Percentiles rank a stretch among this genome's conserved stretches.
Conservation (phyloP, 1,140 invertebrate genomes). For the Bombus superbus region DNA sequence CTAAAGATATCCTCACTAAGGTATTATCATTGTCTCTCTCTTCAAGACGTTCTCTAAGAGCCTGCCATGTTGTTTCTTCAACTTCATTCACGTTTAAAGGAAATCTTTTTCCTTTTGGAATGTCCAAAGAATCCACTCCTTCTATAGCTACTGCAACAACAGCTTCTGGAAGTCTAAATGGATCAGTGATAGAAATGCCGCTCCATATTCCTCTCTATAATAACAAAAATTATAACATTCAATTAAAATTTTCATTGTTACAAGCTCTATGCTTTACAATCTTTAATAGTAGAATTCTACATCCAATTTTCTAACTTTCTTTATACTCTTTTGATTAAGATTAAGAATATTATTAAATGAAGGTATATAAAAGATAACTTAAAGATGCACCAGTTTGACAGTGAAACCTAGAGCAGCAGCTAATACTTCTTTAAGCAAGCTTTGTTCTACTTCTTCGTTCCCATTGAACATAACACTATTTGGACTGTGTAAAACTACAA, state of each 20-base stretch:
- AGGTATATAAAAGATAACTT: slow-evolving; percentile 45
- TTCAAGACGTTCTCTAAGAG: slow-evolving; percentile 83
- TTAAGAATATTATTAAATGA: slow-evolving; percentile 9
- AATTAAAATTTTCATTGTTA: slow-evolving; percentile 7
- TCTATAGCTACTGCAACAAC: slow-evolving; percentile 89
- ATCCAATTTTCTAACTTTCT: neutral
- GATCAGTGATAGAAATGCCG: slow-evolving; percentile 87
- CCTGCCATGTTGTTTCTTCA: slow-evolving; percentile 86
- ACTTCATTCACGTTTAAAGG: slow-evolving; percentile 86
- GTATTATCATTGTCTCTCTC: slow-evolving; percentile 84
- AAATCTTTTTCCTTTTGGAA: slow-evolving; percentile 82
- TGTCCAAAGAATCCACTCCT: slow-evolving; percentile 84
- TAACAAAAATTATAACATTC: slow-evolving; percentile 33
- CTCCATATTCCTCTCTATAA: slow-evolving; percentile 87
- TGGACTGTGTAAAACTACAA: slow-evolving; percentile 87
- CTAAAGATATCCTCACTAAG: slow-evolving; percentile 86
- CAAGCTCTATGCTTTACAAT: neutral
- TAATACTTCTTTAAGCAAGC: slow-evolving; percentile 88
- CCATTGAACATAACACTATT: slow-evolving; percentile 87
- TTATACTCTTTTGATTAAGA: slow-evolving; percentile 80
- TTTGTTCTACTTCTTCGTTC: slow-evolving; percentile 84
- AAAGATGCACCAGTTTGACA: slow-evolving; percentile 83
- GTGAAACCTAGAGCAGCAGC: slow-evolving; percentile 88
- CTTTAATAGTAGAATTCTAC: neutral
- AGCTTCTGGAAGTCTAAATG: slow-evolving; percentile 90